Percentiles rank a stretch among this genome's conserved stretches.
Evolutionary conservation across 1,140 invertebrate genomes (phyloP).

Genomic region (Caenorhabditis latens): DNA sequence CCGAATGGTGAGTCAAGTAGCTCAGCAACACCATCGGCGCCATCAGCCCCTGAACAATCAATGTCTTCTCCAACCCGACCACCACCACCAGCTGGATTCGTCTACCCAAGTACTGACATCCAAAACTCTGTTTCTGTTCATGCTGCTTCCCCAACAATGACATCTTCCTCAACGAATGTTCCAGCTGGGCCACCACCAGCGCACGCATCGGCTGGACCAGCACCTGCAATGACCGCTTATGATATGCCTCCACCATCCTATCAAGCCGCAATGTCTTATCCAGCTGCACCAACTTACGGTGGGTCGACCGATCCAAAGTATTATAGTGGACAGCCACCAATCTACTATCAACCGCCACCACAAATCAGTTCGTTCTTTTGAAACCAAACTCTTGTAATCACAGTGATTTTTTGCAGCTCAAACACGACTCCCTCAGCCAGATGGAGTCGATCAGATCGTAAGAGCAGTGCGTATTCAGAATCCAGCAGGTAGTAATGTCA

Average conservation of each 20-base stretch:
- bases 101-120: constrained; percentile 6
- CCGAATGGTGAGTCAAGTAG: constrained; percentile 29
- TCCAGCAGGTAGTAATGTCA: constrained; percentile 44
- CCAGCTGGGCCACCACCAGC: constrained; percentile 26
- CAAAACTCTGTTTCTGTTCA: not conserved
- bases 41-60: not conserved
- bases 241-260: constrained; percentile 66
- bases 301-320: constrained; percentile 62
- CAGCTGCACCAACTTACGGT: constrained; percentile 62
- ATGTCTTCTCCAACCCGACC: not conserved
- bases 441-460: constrained; percentile 27
- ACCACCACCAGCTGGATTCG: constrained; percentile 39
- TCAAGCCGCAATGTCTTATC: constrained; percentile 65
- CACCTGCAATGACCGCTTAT: not conserved
- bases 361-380: constrained; percentile 39
- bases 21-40: not conserved
- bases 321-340: constrained; percentile 13
- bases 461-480: constrained; percentile 25
- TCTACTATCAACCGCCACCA: constrained; percentile 51
- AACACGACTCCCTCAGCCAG: constrained; percentile 37
- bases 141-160: constrained; percentile 44
- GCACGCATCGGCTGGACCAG: constrained; percentile 35
- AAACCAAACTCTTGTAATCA: not conserved
- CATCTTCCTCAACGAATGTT: constrained; percentile 10
- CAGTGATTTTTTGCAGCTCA: constrained; percentile 10